These are phyloP conservation scores for Otolemur crassicaudatus DNA, from an alignment of 2,797 vertebrate species.

Conservation along the genomic window DNA sequence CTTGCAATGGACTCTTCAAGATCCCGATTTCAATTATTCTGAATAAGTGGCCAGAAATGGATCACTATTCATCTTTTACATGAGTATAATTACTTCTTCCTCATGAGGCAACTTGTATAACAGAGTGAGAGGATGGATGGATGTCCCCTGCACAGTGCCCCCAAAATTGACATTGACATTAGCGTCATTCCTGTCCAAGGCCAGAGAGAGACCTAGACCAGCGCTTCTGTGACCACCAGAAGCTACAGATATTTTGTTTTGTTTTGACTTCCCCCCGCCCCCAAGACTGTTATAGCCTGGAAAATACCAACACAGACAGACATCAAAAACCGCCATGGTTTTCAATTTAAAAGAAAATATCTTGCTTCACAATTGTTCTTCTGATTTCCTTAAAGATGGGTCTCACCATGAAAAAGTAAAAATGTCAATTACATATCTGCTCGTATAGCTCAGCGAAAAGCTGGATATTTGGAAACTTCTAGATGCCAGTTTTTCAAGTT, in stretches of 20 bases:
- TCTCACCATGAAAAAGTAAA: not conserved
- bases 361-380: not conserved
- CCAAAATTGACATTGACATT: not conserved
- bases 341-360: not conserved
- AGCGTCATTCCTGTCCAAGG: not conserved
- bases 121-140: not conserved
- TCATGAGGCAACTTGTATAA: not conserved
- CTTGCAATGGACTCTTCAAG: not conserved
- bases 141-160: not conserved
- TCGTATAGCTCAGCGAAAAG: not conserved
- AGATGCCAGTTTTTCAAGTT: not conserved
- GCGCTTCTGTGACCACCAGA: not conserved
- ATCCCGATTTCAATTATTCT: not conserved
- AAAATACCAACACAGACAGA: not conserved
- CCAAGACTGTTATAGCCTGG: not conserved
- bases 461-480: not conserved
- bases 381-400: not conserved
- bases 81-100: not conserved
- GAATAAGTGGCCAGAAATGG: not conserved
- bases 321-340: not conserved
- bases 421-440: not conserved
- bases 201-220: not conserved
- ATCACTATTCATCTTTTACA: not conserved
- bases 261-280: not conserved
- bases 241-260: not conserved